Percentiles rank a stretch among this genome's conserved stretches.
These are phyloP conservation scores for Lithophane socia DNA, from an alignment of 2,888 invertebrate genomes.

Conservation along the genomic window DNA sequence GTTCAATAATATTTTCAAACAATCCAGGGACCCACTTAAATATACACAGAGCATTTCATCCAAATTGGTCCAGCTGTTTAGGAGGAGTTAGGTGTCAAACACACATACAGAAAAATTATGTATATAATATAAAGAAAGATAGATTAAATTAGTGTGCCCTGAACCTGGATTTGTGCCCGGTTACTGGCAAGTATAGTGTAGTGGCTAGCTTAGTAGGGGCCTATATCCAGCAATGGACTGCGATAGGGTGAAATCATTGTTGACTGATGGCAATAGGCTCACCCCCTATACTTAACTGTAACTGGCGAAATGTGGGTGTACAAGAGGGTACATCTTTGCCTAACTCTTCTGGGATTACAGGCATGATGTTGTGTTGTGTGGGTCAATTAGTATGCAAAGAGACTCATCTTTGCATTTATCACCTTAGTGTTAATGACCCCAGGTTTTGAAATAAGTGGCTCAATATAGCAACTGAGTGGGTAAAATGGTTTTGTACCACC, in stretches of 20 bases:
- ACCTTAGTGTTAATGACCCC: constrained; percentile 37
- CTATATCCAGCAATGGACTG: not conserved
- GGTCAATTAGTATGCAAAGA: not conserved
- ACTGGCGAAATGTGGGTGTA: not conserved
- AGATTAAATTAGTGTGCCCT: not conserved
- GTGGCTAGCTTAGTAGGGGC: not conserved
- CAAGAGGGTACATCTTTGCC: not conserved
- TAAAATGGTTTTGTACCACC: not conserved
- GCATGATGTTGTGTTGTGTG: not conserved
- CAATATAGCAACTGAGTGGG: too few species aligned
- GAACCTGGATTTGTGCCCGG: not conserved
- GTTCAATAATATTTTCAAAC: too few species aligned
- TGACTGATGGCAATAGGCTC: not conserved
- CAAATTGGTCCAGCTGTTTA: too few species aligned
- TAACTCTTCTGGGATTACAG: not conserved
- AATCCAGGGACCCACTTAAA: too few species aligned
- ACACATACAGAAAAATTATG: too few species aligned
- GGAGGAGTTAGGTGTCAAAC: too few species aligned
- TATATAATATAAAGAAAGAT: too few species aligned
- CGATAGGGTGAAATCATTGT: not conserved
- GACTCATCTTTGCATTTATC: not conserved
- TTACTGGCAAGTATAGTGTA: not conserved
- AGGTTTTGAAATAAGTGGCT: not conserved
- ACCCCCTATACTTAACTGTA: too few species aligned
- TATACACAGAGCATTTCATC: too few species aligned